Percentiles rank a stretch among this genome's conserved stretches.
phyloP scores from a whole-genome alignment of 92 coral and sea anemone genomes.

The Zoanthus solanderi region DNA sequence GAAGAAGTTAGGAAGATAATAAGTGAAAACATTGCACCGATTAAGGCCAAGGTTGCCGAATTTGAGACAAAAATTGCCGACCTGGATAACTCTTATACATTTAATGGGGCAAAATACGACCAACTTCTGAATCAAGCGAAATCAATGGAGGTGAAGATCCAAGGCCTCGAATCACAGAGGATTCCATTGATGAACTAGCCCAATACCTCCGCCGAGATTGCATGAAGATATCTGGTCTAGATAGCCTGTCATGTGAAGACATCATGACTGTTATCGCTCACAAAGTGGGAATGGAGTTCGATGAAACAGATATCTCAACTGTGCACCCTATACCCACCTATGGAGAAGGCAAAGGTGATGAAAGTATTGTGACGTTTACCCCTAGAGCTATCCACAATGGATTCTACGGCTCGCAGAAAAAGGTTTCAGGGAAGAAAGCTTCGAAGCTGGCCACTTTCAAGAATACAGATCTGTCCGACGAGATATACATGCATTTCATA shows the following conservation, averaged over 20 bases:
- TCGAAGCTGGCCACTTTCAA: background rate
- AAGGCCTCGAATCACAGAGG: background rate
- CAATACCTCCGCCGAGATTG: constrained; percentile 59
- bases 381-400: constrained; percentile 34
- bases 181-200: constrained; percentile 46
- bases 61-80: too few relatives aligned
- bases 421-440: constrained; percentile 32
- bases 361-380: constrained; percentile 56
- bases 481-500: background rate
- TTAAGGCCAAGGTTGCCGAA: too few relatives aligned
- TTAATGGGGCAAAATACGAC: too few relatives aligned
- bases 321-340: constrained; percentile 46
- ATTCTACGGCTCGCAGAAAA: constrained; percentile 45
- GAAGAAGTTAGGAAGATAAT: too few relatives aligned
- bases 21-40: too few relatives aligned
- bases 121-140: too few relatives aligned
- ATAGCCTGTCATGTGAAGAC: constrained; percentile 23
- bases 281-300: constrained; percentile 32
- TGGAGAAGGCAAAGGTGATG: constrained; percentile 29
- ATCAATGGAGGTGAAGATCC: too few relatives aligned
- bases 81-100: too few relatives aligned
- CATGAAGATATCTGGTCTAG: constrained; percentile 51
- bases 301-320: constrained; percentile 22
- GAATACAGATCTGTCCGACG: background rate
- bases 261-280: constrained; percentile 23